Percentiles rank a stretch among this genome's conserved stretches.
Conservation (phyloP, 2,113 vertebrate genomes). For the Chrysemys picta region DNA sequence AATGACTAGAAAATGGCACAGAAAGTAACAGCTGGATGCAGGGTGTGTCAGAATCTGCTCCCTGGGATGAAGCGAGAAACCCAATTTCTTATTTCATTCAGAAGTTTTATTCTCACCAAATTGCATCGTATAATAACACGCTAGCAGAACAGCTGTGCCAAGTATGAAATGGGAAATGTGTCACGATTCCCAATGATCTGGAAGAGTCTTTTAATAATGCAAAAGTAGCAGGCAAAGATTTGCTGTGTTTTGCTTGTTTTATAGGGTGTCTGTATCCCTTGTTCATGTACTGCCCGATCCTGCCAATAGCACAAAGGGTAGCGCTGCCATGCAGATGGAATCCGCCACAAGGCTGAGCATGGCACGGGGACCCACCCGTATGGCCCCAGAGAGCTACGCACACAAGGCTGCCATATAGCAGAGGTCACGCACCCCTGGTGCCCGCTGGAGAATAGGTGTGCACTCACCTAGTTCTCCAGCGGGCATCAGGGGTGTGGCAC, state of each 20-base stretch:
- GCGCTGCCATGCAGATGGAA: not conserved
- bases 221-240: not conserved
- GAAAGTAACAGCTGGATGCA: not conserved
- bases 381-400: not conserved
- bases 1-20: constrained; percentile 15
- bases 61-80: not conserved
- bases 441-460: rapidly evolving
- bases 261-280: not conserved
- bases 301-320: rapidly evolving
- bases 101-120: not conserved
- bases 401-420: not conserved
- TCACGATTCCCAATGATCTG: not conserved
- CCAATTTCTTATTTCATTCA: not conserved
- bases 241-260: not conserved
- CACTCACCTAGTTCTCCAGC: rapidly evolving
- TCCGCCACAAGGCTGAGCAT: not conserved
- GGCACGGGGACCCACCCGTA: rapidly evolving
- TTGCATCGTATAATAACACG: not conserved
- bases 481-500: too few species aligned
- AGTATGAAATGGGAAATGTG: not conserved
- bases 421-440: not conserved
- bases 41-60: not conserved
- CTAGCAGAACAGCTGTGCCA: not conserved
- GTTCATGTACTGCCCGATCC: not conserved
- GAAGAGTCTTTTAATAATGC: not conserved